Evolutionary conservation across 2,113 vertebrate genomes (phyloP), one percentile per base, ranked within the genome.

Genomic region (Polypterus bichir): DNA sequence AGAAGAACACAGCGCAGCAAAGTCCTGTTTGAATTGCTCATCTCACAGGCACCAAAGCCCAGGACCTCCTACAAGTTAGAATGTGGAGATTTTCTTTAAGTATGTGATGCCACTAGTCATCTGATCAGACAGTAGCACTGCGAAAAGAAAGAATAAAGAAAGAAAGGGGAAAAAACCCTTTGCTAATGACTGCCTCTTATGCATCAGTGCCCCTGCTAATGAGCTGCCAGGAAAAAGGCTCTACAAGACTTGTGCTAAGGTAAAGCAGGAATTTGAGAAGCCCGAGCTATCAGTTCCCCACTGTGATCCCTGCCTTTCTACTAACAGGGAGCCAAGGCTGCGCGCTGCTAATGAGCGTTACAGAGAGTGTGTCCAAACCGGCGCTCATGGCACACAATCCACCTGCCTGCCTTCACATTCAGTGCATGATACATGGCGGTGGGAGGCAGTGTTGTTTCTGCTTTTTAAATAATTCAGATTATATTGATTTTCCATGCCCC

Each of bases 151-250:
- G 73, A 81, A 76, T 27, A 27, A 27, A 27, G 27, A 27, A 27
- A 27, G 27, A 27, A 27, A 27, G 27, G 27, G 27, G 57, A 62
- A 86, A 92, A 92, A 90, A 90, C 87, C 87, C 87, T 27, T 27
- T 91, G 90, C 91, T 95, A 97, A 98, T 97, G 92, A 96, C 92
- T 91, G 93, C 92, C 92, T 97, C 93, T 97, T 97, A 97, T 97
- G 96, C 94, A 97, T 97, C 94, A 92, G 87, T 93, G 92, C 90
- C 88, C 89, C 88, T 97, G 91, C 96, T 98, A 98, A 98, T 97
- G 96, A 98, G 94, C 96, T 97, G 94, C 91, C 92, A 94, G 92
- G 92, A 88, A 93, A 27, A 88, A 91, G 90, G 89, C 90, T 92
- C 91, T 92, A 87, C 87, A 86, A 92, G 88, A 88, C 89, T 80